Evolutionary conservation across 1,140 invertebrate genomes (phyloP).

Genomic region (Scylla paramamosain): DNA sequence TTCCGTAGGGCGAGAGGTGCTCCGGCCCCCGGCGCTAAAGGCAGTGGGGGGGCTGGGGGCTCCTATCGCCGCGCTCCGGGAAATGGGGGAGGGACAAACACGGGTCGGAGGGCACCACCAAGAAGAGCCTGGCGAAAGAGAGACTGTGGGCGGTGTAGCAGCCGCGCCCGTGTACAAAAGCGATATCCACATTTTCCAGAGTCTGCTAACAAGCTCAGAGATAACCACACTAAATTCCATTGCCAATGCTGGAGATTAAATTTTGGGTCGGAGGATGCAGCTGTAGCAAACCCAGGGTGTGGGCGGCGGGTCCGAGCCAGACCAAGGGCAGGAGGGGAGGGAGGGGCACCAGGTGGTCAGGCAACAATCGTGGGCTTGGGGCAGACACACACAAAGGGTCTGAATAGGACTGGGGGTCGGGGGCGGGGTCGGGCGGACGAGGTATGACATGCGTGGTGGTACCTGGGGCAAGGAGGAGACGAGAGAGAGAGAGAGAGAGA

Average conservation of each 20-base stretch:
- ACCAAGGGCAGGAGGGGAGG: background rate
- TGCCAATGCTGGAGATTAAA: background rate
- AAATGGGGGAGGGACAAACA: no score
- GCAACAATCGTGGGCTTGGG: background rate
- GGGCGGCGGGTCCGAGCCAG: background rate
- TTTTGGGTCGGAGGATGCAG: background rate
- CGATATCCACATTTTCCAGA: background rate
- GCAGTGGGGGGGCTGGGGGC: background rate
- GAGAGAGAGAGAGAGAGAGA: background rate
- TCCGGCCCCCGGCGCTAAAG: background rate
- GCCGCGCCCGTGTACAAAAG: background rate
- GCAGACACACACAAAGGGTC: background rate
- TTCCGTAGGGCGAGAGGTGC: conserved; percentile 6
- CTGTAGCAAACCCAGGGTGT: background rate
- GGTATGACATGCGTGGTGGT: background rate
- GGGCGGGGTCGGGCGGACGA: background rate
- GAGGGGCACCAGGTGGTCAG: background rate
- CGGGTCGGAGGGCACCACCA: no score
- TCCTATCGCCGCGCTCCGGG: no score
- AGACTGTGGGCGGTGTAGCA: background rate
- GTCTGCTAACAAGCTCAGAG: background rate
- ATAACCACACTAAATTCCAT: conserved; percentile 9
- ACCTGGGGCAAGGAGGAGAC: no score
- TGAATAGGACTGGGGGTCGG: background rate
- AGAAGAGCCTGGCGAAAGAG: background rate